Evolutionary conservation across 2,888 invertebrate genomes (phyloP), one percentile per base, ranked within the genome.

Genomic region (Scaptomyza caliginosa): DNA sequence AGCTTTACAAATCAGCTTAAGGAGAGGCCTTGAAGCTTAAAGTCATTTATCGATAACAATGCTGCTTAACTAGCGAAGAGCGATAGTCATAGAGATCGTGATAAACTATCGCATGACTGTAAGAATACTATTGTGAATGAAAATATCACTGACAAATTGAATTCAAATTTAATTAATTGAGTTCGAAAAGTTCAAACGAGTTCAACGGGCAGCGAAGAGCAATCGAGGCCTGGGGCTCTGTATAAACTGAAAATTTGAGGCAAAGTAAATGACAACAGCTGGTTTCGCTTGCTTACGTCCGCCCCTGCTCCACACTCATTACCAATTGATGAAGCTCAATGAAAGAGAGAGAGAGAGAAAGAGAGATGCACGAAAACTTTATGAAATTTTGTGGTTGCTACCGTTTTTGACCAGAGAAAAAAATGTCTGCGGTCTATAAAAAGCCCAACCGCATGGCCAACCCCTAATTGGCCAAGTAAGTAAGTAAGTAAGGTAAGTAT

Each of bases 331-430:
- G 81, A 85, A 81, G 85, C 81, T 56, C 81, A 78, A 51, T 59
- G 46, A 42, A 26, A 23, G 24, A 39, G 17, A n/a, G 2, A 40
- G 11, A 16, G 0, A 32, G 21, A 4, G 46, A 46, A 36, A 32
- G 28, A 23, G 43, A 30, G 19, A 28, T 43, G 30, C 43, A 34
- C 16, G 52, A 67, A 76, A 78, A 85, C 55, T 81, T 84, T 84
- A 84, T 83, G 71, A 80, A 82, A 77, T 79, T 69, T 77, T 84
- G 86, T 84, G 86, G 83, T 81, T 86, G 81, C 86, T 86, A 81
- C 83, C 72, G 81, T 86, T 83, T 83, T 67, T 10, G 3, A 38
- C 39, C 51, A 58, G 72, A 85, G 76, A 80, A 78, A 74, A 85
- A 78, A 80, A 78, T 85, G 74, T 77, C 77, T 69, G 74, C 72